Evolutionary conservation across 1,140 invertebrate species (phyloP).

Genomic region (Triops longicaudatus): DNA sequence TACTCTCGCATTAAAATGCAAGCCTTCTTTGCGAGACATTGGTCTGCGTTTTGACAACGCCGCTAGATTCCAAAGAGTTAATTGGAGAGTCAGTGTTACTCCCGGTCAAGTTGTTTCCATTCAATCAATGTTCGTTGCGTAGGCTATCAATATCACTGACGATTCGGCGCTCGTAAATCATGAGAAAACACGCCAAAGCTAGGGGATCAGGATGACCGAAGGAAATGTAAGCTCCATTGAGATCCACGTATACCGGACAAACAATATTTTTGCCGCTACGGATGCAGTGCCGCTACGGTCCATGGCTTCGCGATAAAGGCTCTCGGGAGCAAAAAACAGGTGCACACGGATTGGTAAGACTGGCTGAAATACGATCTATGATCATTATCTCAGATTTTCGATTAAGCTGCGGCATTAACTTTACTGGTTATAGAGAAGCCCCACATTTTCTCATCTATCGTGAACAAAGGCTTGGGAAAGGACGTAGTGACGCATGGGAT

Average conservation of each 20-base stretch:
- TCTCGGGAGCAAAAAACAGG: background rate
- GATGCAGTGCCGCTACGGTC: background rate
- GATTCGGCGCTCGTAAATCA: background rate
- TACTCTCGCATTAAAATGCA: too few species aligned
- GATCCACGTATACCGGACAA: too few species aligned
- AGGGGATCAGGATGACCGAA: background rate
- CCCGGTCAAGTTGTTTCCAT: background rate
- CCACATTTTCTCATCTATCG: background rate
- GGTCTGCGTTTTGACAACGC: background rate
- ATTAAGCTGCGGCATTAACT: background rate
- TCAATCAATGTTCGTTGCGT: background rate
- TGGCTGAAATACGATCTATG: background rate
- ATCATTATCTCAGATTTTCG: background rate
- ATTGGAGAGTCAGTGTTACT: background rate
- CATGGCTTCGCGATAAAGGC: background rate
- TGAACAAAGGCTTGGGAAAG: background rate
- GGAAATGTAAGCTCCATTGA: background rate
- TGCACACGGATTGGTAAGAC: background rate
- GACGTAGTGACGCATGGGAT: background rate
- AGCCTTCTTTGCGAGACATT: too few species aligned
- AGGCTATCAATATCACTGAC: conserved; percentile 2
- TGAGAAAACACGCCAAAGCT: background rate
- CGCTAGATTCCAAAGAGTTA: background rate
- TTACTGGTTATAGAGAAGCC: background rate
- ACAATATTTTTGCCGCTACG: background rate